These are phyloP conservation scores for Hedychridium roseum DNA, from an alignment of 2,888 invertebrate genomes.

Conservation along the genomic window DNA sequence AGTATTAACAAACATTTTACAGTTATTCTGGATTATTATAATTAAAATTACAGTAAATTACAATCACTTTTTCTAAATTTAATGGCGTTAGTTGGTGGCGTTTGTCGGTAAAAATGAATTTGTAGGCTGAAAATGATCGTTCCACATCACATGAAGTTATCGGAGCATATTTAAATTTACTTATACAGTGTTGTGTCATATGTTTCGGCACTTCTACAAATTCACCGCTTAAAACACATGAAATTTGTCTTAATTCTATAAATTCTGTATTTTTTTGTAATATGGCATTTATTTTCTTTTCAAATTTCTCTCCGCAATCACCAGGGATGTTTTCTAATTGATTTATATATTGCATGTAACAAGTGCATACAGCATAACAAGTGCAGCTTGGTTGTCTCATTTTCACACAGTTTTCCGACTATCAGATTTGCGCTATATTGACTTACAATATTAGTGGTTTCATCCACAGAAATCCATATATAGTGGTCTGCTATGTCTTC, in stretches of 20 bases:
- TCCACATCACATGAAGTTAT: slow-evolving; percentile 6
- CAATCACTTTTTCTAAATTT: slow-evolving; percentile 9
- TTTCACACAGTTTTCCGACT: too few relatives aligned
- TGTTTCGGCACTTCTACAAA: background rate
- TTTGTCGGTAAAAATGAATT: slow-evolving; percentile 2
- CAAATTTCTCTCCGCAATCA: slow-evolving; percentile 2
- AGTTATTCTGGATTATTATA: too few relatives aligned
- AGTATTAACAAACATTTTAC: too few relatives aligned
- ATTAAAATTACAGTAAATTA: too few relatives aligned
- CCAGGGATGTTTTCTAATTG: too few relatives aligned
- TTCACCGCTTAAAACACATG: background rate
- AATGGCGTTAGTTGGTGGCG: slow-evolving; percentile 3
- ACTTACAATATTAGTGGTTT: too few relatives aligned
- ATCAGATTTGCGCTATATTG: too few relatives aligned
- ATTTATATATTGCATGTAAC: too few relatives aligned
- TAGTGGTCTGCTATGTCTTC: too few relatives aligned
- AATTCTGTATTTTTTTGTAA: slow-evolving; percentile 1
- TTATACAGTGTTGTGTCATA: background rate
- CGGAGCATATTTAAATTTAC: slow-evolving; percentile 8
- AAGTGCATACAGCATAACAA: too few relatives aligned
- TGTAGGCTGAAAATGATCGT: slow-evolving; percentile 3
- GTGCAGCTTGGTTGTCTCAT: too few relatives aligned
- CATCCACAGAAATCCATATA: too few relatives aligned
- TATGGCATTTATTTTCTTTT: slow-evolving; percentile 1
- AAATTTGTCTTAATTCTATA: background rate